Conservation (phyloP, 2,113 vertebrate genomes). For the Ctenomys sociabilis region DNA sequence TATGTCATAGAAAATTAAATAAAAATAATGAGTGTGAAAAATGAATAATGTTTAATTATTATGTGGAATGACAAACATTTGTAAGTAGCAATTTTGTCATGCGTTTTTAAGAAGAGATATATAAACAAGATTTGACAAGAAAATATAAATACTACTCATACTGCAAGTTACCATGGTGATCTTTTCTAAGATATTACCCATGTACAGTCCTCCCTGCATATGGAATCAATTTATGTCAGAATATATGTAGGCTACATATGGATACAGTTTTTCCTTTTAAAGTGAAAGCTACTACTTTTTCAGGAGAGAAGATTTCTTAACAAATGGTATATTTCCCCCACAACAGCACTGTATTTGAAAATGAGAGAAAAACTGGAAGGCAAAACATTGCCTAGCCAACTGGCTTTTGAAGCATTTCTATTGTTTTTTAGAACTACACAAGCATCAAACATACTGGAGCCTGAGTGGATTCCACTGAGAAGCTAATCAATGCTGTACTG, state of each 20-base stretch:
- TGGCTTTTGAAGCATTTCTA: neutral
- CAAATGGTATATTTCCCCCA: neutral
- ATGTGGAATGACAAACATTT: neutral
- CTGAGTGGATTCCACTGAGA: conserved; percentile 18
- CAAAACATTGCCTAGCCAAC: neutral
- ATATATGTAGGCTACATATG: neutral
- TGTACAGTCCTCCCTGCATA: neutral
- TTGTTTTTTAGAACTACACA: neutral
- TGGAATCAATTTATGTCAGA: neutral
- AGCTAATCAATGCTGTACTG: neutral
- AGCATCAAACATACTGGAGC: neutral
- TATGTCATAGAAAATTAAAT: neutral
- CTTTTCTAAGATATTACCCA: neutral
- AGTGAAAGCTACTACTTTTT: neutral
- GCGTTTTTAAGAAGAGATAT: neutral
- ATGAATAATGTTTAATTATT: neutral
- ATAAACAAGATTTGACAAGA: neutral
- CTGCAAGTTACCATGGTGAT: neutral
- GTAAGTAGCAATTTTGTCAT: neutral
- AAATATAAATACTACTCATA: neutral
- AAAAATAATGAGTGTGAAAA: neutral
- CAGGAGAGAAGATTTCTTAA: neutral
- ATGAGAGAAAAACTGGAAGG: neutral
- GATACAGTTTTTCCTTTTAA: neutral
- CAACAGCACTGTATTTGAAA: conserved; percentile 6